Evolutionary conservation across 2,888 invertebrate species (phyloP).

Genomic region (Branchipolynoe longqiensis): DNA sequence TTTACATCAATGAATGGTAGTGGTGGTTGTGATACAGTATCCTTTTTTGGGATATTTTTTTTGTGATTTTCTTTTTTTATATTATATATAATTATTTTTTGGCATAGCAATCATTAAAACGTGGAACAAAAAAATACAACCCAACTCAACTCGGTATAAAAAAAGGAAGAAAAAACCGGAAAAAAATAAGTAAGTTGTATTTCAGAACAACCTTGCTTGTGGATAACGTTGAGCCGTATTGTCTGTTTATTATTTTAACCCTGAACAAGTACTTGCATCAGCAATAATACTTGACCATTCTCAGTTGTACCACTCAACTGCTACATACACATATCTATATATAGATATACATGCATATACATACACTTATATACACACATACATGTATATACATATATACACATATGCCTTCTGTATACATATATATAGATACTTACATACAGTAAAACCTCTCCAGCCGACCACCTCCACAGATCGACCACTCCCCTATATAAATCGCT

Average conservation of each 20-base stretch:
- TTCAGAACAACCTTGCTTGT: constrained; percentile 19
- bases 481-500: too few species aligned
- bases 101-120: constrained; percentile 56
- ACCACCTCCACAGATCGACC: too few species aligned
- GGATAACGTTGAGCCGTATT: constrained; percentile 9
- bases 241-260: neutral
- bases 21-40: too few species aligned
- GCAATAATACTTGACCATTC: constrained; percentile 32
- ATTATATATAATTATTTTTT: constrained; percentile 8
- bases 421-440: constrained; percentile 1
- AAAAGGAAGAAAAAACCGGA: neutral
- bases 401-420: constrained; percentile 45
- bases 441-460: neutral
- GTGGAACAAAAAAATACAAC: constrained; percentile 46
- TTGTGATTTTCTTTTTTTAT: too few species aligned
- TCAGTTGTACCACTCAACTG: constrained; percentile 20
- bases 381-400: constrained; percentile 5
- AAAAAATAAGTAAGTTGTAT: constrained; percentile 10
- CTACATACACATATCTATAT: constrained; percentile 8
- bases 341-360: constrained; percentile 2
- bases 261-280: constrained; percentile 50
- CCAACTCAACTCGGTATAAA: constrained; percentile 30
- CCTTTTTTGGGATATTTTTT: too few species aligned
- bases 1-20: constrained; percentile 42
- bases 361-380: constrained; percentile 10